Base-by-base conservation (phyloP, 1,140 invertebrate genomes). In the Drosophila kepulauana region DNA sequence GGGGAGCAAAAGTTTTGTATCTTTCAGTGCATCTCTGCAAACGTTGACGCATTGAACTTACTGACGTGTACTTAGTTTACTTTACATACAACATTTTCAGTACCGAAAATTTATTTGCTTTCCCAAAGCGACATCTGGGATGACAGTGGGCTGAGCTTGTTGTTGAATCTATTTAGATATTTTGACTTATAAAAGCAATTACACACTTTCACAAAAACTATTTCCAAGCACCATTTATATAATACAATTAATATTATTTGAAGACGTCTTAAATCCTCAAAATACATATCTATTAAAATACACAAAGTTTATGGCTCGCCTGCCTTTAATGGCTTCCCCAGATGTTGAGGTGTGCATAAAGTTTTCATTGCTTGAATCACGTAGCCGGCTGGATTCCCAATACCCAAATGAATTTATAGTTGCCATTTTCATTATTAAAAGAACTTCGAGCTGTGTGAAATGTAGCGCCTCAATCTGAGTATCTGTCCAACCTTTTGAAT, bases 401-500 rank as follows among this genome's bases (percentile, higher is more conserved):
- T 82, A 78, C 84, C 69, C 80, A 69, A 82, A 80, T 73, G 74
- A 88, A 86, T 75, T 88, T 78, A 78, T 84, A 70, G 84, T 70
- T 82, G 70, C 62, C 63, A 76, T 64, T 82, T 80, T 61, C 48
- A 80, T 78, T 75, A 88, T 78, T 75, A 49, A 78, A 65, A 49
- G 56, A 58, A 20, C 20, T 35, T 4, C 11, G 45, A 38, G 6
- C 25, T 51, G 8, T 62, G 59, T 62, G n/a, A 33, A 52, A 33
- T 33, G 28, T 52, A 30, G 20, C 11, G 25, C 25, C 49, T 51
- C 49, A 51, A 48, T 33, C 45, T 49, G 25, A 33, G 13, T 13
- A 5, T 61, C n/a, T 48, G 4, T 48, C 33, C 48, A 38, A 41
- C 11, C 38, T 10, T 41, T 41, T 48, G 58, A 61, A 48, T 62